Evolutionary conservation across 1,140 invertebrate species (phyloP), one percentile per base, ranked within the genome.

Genomic region (Brachionus rotundiformis): DNA sequence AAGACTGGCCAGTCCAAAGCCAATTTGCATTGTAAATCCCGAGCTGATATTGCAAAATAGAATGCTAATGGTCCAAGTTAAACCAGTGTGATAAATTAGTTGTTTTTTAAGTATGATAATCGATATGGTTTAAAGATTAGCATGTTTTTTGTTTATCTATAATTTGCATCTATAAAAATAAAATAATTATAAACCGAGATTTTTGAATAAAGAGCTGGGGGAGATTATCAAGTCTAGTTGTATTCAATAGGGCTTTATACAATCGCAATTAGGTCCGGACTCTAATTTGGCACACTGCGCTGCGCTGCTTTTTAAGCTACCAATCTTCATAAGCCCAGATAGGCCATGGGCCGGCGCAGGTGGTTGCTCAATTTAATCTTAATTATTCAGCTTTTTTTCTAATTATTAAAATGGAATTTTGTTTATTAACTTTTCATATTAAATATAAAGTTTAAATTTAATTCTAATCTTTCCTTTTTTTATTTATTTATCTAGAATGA

Each of bases 111-210:
- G 47, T 54, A 54, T 54, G 47, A 54, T 54, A 54, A 8, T 54
- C 47, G 47, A 54, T 54, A 54, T 54, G 47, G 47, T 54, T 54
- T 23, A 54, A 54, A 54, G 47, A 54, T 54, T 54, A 54, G 47
- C 47, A 54, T 54, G 47, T 54, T 54, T 54, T 54, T 54, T 54
- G 47, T 54, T 54, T 54, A 54, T 54, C 47, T 54, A 19, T 54
- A 54, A 54, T 54, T 54, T 54, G 47, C 47, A 54, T 54, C 47
- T 54, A 54, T 54, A 25, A 25, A 54, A 54, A 16, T 54, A 54
- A 54, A 54, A 54, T 54, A 54, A 54, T 54, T 54, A 54, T 54
- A 54, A 54, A 54, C 47, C 19, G 47, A 54, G 47, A 54, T 54
- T 54, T 54, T 54, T 54, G 47, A 54, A 54, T 54, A 54, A 54